Conservation (phyloP, 2,797 vertebrate species). For the Melanotaenia pygmaea region DNA sequence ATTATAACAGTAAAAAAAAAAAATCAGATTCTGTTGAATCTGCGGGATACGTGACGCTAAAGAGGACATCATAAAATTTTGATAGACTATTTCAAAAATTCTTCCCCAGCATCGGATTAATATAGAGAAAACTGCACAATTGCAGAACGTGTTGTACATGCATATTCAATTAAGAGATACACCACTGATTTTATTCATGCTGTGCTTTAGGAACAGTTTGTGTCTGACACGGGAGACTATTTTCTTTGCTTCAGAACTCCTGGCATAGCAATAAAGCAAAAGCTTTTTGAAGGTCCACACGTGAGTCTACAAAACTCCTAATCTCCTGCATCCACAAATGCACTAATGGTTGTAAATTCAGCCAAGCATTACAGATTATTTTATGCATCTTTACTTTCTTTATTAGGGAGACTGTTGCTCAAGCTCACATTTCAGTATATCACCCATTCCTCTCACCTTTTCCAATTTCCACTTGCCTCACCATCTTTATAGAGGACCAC, state of each 20-base stretch:
- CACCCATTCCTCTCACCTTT: slow-evolving; percentile 29
- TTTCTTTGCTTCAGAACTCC: slow-evolving; percentile 19
- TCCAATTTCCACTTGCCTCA: slow-evolving; percentile 14
- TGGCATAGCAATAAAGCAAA: slow-evolving; percentile 1
- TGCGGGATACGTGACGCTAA: slow-evolving; percentile 17
- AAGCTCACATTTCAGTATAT: slow-evolving; percentile 56
- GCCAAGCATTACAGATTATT: slow-evolving; percentile 52
- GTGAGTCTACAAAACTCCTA: slow-evolving; percentile 33
- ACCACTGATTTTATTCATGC: slow-evolving; percentile 16
- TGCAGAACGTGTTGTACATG: slow-evolving; percentile 36
- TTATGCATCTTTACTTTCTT: slow-evolving; percentile 44
- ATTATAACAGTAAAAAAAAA: slow-evolving; percentile 7
- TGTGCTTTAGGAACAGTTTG: slow-evolving; percentile 25
- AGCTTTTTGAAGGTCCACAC: slow-evolving; percentile 32
- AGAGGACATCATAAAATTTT: slow-evolving; percentile 44
- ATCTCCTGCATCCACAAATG: slow-evolving; percentile 54
- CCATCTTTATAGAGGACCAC: slow-evolving; percentile 29
- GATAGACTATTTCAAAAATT: slow-evolving; percentile 43
- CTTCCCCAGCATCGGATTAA: slow-evolving; percentile 28
- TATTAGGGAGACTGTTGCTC: slow-evolving; percentile 45
- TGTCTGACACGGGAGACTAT: slow-evolving; percentile 11
- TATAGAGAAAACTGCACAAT: slow-evolving; percentile 28
- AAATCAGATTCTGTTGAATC: slow-evolving; percentile 9
- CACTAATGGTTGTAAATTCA: slow-evolving; percentile 50
- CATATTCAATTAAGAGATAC: slow-evolving; percentile 49